Evolutionary conservation across 30 jellyfish, hydroid and myxozoan species (phyloP).

Genomic region (Mastigias papua): DNA sequence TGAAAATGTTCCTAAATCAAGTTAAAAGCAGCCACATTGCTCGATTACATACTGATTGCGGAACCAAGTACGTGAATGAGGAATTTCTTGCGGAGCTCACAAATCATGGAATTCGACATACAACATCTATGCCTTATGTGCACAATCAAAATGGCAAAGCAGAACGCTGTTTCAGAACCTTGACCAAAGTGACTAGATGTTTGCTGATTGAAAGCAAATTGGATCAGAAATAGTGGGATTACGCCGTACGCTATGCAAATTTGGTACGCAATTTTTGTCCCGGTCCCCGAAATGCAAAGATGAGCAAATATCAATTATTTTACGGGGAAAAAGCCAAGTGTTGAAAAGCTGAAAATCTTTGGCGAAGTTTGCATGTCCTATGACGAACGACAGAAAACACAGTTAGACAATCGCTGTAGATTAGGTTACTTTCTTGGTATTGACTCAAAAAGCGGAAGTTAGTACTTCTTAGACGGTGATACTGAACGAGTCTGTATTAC

Average conservation of each 20-base stretch:
- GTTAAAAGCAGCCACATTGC: not conserved
- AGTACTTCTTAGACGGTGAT: not conserved
- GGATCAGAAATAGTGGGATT: not conserved
- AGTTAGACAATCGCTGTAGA: not conserved
- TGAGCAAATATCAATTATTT: not conserved
- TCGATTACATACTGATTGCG: not conserved
- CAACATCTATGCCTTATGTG: not conserved
- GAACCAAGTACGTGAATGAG: not conserved
- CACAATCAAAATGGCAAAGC: not conserved
- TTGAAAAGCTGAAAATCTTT: not conserved
- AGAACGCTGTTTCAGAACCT: not conserved
- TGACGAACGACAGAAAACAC: not conserved
- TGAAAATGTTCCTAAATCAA: not conserved
- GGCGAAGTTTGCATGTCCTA: not conserved
- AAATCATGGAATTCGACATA: not conserved
- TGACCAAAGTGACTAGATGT: not conserved
- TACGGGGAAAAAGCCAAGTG: not conserved
- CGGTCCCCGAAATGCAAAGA: not conserved
- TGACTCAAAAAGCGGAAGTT: not conserved
- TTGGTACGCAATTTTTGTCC: not conserved
- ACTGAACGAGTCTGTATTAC: not conserved
- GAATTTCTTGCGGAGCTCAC: not conserved
- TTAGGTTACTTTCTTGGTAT: not conserved
- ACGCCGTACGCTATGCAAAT: not conserved
- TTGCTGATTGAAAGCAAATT: not conserved